Evolutionary conservation across 37 sponge, comb jelly and placozoan species (phyloP).

Genomic region (Chondrosia reniformis): DNA sequence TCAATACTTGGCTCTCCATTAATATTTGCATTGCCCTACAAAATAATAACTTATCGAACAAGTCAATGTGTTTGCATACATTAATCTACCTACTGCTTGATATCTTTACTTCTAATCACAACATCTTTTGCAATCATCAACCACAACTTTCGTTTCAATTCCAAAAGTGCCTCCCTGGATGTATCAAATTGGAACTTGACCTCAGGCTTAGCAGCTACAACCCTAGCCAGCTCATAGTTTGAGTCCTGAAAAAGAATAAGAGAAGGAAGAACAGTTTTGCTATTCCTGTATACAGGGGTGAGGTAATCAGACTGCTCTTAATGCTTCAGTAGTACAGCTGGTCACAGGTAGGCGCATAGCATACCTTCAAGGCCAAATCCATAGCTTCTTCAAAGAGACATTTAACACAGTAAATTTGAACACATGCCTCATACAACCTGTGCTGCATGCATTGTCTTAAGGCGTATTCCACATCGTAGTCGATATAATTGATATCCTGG

Average conservation of each 20-base stretch:
- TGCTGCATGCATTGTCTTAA: conserved; percentile 89
- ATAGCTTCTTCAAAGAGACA: conserved; percentile 89
- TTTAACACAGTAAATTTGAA: conserved; percentile 87
- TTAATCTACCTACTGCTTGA: conserved; percentile 41
- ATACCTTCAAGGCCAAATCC: conserved; percentile 76
- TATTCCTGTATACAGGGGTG: too few species aligned
- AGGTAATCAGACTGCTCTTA: too few species aligned
- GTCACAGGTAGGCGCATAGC: not conserved
- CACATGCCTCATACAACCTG: conserved; percentile 67
- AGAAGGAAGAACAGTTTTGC: not conserved
- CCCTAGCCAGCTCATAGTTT: conserved; percentile 71
- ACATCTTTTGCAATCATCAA: conserved; percentile 88
- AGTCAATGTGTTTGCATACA: not conserved
- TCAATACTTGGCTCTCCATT: conserved; percentile 71
- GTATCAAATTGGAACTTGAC: conserved; percentile 1
- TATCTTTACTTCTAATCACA: conserved; percentile 71
- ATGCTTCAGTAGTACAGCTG: too few species aligned
- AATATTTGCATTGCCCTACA: conserved; percentile 78
- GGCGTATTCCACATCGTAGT: conserved; percentile 91
- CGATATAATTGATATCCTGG: too few species aligned
- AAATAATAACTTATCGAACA: not conserved
- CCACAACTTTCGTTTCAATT: conserved; percentile 88
- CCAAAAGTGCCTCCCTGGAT: conserved; percentile 22
- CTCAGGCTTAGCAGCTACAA: conserved; percentile 41
- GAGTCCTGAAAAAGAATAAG: conserved; percentile 15